Evolutionary conservation across 1,140 invertebrate genomes (phyloP), one percentile per base, ranked within the genome.

Genomic region (Prorops nasuta): DNA sequence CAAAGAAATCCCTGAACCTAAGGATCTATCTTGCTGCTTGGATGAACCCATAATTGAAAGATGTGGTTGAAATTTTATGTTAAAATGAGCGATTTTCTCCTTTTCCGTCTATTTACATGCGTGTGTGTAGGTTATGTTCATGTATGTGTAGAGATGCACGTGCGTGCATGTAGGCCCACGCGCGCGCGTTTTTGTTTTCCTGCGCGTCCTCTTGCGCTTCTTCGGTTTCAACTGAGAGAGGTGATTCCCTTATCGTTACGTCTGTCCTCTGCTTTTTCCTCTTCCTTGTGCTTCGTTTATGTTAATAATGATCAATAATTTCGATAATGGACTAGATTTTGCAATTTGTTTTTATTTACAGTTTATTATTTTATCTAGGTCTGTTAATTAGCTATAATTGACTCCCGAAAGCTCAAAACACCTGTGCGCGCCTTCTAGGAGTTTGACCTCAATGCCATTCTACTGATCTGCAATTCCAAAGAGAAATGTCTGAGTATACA

Each of bases 1-100:
- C 32, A 83, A 64, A 43, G 80, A 80, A 44, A 81, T 77, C 28
- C 78, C 79, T 54, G 76, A 71, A 21, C 70, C 61, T 20, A 82
- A 60, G 14, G 78, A 79, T 54, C 77, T 67, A 45, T 81, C 80
- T 46, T 72, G 58, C 19, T 66, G 73, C 52, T 74, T 67, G 10
- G 79, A 77, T 12, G 74, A 72, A 17, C 67, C 72, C 75, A 78
- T 79, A 46, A 46, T 61, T 20, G n/a, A 36, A 10, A 1, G 7
- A 15, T 22, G 38, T 8, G 7, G 1, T 28, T 49, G 28, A 32
- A 49, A 41, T 36, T 42, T 19, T 51, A 18, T 42, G 36, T n/a
- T 32, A 31, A 43, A 35, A 24, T n/a, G n/a, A n/a, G n/a, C n/a
- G n/a, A n/a, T n/a, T n/a, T n/a, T n/a, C n/a, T n/a, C n/a, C n/a